Percentiles rank a stretch among this genome's conserved stretches.
Evolutionary conservation across 2,888 invertebrate species (phyloP).

Genomic region (Acanthacorydalis orientalis): DNA sequence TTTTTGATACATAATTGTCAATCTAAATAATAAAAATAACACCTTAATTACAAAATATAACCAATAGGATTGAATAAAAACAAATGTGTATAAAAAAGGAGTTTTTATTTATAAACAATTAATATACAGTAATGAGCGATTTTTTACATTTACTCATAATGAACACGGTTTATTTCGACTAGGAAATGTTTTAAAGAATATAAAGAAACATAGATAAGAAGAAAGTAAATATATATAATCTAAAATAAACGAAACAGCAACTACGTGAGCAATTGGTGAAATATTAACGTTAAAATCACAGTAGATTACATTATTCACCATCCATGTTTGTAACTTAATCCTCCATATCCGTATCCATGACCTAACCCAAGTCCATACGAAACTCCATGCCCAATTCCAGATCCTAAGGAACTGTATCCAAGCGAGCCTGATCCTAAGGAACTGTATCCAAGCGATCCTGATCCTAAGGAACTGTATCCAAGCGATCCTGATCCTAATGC

Average conservation of each 20-base stretch:
- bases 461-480: neutral
- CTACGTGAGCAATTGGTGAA: neutral
- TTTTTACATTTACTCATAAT: too few relatives aligned
- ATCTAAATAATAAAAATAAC: too few relatives aligned
- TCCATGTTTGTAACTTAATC: neutral
- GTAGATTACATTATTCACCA: neutral
- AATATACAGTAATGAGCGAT: too few relatives aligned
- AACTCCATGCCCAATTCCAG: slow-evolving; percentile 7
- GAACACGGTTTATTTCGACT: too few relatives aligned
- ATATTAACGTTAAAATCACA: neutral
- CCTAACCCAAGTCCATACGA: slow-evolving; percentile 3
- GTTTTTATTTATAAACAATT: too few relatives aligned
- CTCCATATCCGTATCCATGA: neutral
- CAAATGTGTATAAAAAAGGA: too few relatives aligned
- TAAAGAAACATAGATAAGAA: neutral
- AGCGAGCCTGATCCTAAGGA: neutral
- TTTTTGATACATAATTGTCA: too few relatives aligned
- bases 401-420: slow-evolving; percentile 2
- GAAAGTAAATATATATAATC: neutral
- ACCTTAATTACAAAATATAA: too few relatives aligned
- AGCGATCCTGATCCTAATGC: slow-evolving; percentile 3
- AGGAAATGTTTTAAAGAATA: neutral
- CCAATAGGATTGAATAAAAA: too few relatives aligned
- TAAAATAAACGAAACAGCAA: neutral
- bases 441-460: slow-evolving; percentile 1